A percentile compares a stretch with the other conserved stretches of the same genome.
phyloP scores from a whole-genome alignment of 2,113 vertebrate species.

The Alligator mississippiensis region DNA sequence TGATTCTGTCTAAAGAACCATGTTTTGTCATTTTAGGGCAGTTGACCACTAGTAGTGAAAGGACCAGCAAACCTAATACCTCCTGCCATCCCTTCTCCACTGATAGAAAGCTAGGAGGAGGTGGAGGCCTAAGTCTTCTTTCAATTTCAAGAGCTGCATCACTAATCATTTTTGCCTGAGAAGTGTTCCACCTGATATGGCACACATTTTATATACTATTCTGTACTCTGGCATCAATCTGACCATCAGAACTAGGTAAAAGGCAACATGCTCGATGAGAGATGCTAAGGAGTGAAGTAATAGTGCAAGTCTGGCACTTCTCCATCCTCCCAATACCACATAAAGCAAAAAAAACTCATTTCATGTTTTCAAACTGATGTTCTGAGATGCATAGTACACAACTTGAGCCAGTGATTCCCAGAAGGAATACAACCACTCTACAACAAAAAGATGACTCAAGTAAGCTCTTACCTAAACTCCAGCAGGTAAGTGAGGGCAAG shows the following conservation, averaged over 20 bases:
- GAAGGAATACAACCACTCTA: background rate
- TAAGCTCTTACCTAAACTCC: slow-evolving; percentile 61
- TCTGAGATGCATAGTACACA: background rate
- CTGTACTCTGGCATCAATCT: slow-evolving; percentile 1
- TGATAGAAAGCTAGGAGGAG: too few species aligned
- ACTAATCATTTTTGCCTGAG: background rate
- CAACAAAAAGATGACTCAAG: background rate
- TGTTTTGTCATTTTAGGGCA: background rate
- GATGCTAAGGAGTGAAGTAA: background rate
- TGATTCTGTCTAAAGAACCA: too few species aligned
- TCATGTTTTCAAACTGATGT: background rate
- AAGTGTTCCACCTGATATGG: background rate
- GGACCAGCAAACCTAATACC: background rate
- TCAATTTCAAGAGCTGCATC: background rate
- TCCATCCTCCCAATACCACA: background rate
- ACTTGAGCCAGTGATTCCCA: background rate
- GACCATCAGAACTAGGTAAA: background rate
- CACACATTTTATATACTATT: background rate
- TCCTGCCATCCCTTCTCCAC: background rate
- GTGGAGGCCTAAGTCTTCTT: background rate
- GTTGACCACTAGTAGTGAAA: background rate
- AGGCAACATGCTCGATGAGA: background rate
- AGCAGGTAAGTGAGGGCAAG: slow-evolving; percentile 39
- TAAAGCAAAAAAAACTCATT: background rate
- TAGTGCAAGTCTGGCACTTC: background rate